Evolutionary conservation across 2,797 vertebrate species (phyloP).

Genomic region (Sparus aurata): DNA sequence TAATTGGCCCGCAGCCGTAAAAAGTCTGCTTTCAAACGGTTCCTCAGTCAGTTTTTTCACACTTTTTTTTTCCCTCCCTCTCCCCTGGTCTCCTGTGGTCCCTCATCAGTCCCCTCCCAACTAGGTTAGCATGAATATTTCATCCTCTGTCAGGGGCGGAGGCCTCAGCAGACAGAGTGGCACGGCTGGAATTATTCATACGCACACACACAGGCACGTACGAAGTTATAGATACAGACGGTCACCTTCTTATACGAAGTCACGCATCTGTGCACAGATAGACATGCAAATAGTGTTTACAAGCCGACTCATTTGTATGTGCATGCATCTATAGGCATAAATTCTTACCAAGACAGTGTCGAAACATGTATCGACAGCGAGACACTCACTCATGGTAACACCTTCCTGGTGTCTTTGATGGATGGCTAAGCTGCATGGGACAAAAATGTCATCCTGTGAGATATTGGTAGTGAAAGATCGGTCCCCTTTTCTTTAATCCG

Average conservation of each 20-base stretch:
- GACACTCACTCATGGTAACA: constrained; percentile 7
- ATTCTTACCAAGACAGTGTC: background rate
- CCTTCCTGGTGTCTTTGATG: constrained; percentile 26
- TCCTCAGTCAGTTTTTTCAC: constrained; percentile 35
- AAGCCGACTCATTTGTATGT: background rate
- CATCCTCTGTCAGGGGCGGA: constrained; percentile 72
- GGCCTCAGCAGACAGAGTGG: constrained; percentile 67
- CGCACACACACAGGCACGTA: constrained; percentile 20
- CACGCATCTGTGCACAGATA: background rate
- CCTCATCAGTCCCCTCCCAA: constrained; percentile 70
- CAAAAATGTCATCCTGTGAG: background rate
- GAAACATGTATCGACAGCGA: background rate
- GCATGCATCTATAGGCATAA: background rate
- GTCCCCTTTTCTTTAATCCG: background rate
- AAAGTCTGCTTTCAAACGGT: constrained; percentile 41
- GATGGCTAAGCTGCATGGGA: constrained; percentile 20
- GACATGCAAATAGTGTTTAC: constrained; percentile 1
- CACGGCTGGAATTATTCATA: constrained; percentile 78
- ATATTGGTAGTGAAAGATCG: constrained; percentile 2
- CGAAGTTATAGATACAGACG: constrained; percentile 27
- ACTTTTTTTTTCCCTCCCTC: constrained; percentile 9
- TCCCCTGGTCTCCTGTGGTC: constrained; percentile 56
- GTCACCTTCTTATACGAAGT: constrained; percentile 1
- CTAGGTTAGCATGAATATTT: constrained; percentile 83
- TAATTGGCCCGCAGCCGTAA: constrained; percentile 48